These are phyloP conservation scores for Crioceris asparagi DNA, from an alignment of 2,888 invertebrate genomes.

Conservation along the genomic window DNA sequence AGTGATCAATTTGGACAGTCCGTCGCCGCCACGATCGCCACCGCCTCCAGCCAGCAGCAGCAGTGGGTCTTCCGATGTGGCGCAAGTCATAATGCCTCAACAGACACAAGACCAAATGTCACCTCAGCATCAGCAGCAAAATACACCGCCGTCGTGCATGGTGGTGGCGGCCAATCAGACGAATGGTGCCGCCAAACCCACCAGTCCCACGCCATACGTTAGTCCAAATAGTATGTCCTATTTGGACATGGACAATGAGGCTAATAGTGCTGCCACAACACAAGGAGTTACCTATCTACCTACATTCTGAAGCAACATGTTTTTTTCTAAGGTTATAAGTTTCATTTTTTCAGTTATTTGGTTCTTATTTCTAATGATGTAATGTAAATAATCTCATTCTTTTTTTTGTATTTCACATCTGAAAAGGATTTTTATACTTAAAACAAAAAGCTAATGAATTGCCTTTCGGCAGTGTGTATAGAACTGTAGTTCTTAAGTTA, in stretches of 20 bases:
- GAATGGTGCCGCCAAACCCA: slow-evolving; percentile 18
- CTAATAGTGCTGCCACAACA: slow-evolving; percentile 10
- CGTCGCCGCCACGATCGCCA: slow-evolving; percentile 46
- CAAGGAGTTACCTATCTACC: too few species aligned
- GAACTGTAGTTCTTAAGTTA: too few species aligned
- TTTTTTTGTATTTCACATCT: too few species aligned
- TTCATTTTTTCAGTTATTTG: too few species aligned
- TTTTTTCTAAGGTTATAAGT: too few species aligned
- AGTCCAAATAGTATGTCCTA: slow-evolving; percentile 27
- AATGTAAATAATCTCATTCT: too few species aligned
- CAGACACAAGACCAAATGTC: background rate
- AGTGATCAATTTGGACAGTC: slow-evolving; percentile 53
- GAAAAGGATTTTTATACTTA: too few species aligned
- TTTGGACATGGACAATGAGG: slow-evolving; percentile 33
- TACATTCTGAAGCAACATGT: too few species aligned
- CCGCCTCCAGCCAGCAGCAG: slow-evolving; percentile 21
- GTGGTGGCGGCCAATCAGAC: slow-evolving; percentile 21
- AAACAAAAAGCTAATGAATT: too few species aligned
- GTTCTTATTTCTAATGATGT: too few species aligned
- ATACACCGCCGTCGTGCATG: slow-evolving; percentile 28
- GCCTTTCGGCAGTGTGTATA: too few species aligned
- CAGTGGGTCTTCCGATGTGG: slow-evolving; percentile 3
- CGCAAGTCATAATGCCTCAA: background rate
- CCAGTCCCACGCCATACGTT: slow-evolving; percentile 14
- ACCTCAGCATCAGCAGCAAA: slow-evolving; percentile 7